Evolutionary conservation across 1,140 invertebrate species (phyloP), one percentile per base, ranked within the genome.

Genomic region (Dendroctonus ponderosae): DNA sequence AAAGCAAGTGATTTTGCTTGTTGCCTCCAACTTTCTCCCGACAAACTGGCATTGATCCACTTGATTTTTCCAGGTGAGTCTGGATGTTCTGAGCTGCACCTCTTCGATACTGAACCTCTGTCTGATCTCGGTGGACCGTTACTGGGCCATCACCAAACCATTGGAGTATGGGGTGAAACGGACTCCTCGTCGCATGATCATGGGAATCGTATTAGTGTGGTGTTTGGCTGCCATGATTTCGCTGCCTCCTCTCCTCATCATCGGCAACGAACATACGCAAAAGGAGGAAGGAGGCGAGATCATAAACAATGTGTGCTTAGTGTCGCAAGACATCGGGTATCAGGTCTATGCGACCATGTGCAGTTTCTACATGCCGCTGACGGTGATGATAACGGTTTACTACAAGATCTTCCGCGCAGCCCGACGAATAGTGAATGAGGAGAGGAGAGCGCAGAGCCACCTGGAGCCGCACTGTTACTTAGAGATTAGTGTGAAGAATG

Each of bases 41-140:
- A 26, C 26, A 26, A 26, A 2, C 1, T 26, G 26, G 26, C 26
- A 26, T 26, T 26, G 26, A 2, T 26, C 26, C 1, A 26, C 50
- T 52, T 15, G 15, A 50, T 52, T 14, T 51, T 52, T 62, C 15
- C 43, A 67, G 66, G 66, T 67, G 37, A 89, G 85, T 73, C 92
- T 93, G 78, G 91, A 90, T 79, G 93, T 89, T 42, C 85, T 89
- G 61, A 91, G 86, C 68, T 92, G 86, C 78, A 93, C 94, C 8
- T 93, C 94, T 39, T 94, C 92, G 71, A 96, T 96, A 70, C 82
- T 96, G 9, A 96, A 96, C 80, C 83, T 96, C 59, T 96, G 94
- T 77, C 91, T 93, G 87, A 94, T 96, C 78, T 92, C 91, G 37
- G 89, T 93, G 38, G 91, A 94, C 77, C 83, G 91, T 71, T 96